These are phyloP conservation scores for Cichlasoma orientale DNA, from an alignment of 2,797 vertebrate genomes.

Conservation along the genomic window DNA sequence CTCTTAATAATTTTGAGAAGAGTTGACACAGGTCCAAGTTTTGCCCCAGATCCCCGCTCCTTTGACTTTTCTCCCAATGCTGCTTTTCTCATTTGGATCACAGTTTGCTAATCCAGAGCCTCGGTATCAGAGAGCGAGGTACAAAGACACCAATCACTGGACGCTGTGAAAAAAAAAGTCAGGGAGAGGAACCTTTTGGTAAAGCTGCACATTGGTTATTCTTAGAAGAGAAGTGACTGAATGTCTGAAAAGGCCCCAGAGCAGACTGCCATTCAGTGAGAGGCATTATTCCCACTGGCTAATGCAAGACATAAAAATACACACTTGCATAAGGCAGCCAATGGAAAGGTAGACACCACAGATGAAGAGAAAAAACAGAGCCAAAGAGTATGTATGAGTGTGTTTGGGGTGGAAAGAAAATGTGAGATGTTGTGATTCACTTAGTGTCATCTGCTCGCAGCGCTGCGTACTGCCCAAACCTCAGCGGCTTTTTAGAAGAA, in stretches of 20 bases:
- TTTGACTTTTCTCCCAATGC: conserved; percentile 58
- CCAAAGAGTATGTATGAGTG: conserved; percentile 21
- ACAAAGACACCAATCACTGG: conserved; percentile 66
- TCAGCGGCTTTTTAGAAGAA: conserved; percentile 51
- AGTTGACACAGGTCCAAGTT: conserved; percentile 68
- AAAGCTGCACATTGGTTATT: conserved; percentile 69
- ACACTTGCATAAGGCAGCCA: conserved; percentile 64
- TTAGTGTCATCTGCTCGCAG: conserved; percentile 63
- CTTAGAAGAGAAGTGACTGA: conserved; percentile 82
- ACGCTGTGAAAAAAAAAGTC: conserved; percentile 42
- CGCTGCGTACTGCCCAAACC: conserved; percentile 48
- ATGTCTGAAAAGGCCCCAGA: conserved; percentile 80
- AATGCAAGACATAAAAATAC: conserved; percentile 76
- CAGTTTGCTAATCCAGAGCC: conserved; percentile 60
- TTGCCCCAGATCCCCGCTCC: conserved; percentile 60
- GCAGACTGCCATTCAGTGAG: conserved; percentile 73
- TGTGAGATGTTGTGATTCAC: conserved; percentile 57
- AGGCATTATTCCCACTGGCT: conserved; percentile 74
- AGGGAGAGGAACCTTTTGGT: conserved; percentile 68
- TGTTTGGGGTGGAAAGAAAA: conserved; percentile 59
- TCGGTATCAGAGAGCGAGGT: conserved; percentile 62
- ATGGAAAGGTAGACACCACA: conserved; percentile 77
- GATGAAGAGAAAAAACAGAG: conserved; percentile 58
- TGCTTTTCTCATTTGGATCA: conserved; percentile 81
- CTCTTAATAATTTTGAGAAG: conserved; percentile 68